Evolutionary conservation across 37 sponge, comb jelly and placozoan genomes (phyloP).

Genomic region (Petrosia ficiformis): DNA sequence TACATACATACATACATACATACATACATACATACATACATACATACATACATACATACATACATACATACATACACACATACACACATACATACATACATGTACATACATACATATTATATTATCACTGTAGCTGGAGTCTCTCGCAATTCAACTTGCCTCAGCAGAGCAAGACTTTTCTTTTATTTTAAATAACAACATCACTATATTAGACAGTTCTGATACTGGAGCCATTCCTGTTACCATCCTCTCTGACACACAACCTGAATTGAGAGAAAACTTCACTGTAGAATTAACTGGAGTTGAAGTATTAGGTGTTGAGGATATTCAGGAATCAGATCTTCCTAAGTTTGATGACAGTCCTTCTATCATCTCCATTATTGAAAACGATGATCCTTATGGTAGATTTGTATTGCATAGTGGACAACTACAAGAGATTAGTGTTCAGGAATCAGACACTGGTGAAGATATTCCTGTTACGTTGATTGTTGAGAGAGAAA

Average conservation of each 20-base stretch:
- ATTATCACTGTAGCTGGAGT: conserved; percentile 35
- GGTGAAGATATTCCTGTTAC: conserved; percentile 56
- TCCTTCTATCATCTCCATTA: conserved; percentile 36
- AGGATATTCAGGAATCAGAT: background rate
- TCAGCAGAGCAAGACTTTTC: conserved; percentile 42
- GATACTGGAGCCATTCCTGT: conserved; percentile 28
- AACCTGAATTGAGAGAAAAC: conserved; percentile 78
- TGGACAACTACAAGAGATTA: conserved; percentile 1
- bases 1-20: no score
- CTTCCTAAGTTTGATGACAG: conserved; percentile 40
- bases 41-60: no score
- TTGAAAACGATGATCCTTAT: conserved; percentile 73
- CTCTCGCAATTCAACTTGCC: conserved; percentile 42
- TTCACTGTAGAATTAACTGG: conserved; percentile 40
- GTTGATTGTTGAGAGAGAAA: conserved; percentile 62
- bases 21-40: no score
- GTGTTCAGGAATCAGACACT: conserved; percentile 25
- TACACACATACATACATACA: background rate
- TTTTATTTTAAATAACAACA: conserved; percentile 2
- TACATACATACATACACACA: background rate
- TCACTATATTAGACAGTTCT: conserved; percentile 32
- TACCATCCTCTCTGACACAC: conserved; percentile 47
- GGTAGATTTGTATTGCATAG: conserved; percentile 48
- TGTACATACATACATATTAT: background rate
- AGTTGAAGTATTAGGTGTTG: conserved; percentile 41